Conservation (phyloP, 2,797 vertebrate species). For the Diglossa cyanea region DNA sequence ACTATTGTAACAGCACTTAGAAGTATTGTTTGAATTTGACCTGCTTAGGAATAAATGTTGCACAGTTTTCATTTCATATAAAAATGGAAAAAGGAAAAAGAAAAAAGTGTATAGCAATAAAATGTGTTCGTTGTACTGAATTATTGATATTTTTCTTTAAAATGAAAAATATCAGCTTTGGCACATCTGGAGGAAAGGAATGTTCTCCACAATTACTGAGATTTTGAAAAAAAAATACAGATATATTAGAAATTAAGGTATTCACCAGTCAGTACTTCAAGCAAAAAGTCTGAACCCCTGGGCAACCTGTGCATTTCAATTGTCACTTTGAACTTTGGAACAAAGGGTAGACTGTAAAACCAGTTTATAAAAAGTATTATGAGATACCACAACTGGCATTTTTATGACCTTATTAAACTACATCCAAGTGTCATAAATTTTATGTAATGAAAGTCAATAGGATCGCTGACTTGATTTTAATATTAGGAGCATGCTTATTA, state of each 20-base stretch:
- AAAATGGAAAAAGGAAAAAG: conserved; percentile 22
- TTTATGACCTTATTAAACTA: conserved; percentile 85
- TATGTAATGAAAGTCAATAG: conserved; percentile 80
- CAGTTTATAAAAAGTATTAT: conserved; percentile 86
- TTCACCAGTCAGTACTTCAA: conserved; percentile 61
- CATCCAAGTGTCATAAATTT: conserved; percentile 84
- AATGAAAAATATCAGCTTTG: conserved; percentile 71
- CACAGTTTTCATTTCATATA: conserved; percentile 72
- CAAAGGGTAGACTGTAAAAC: conserved; percentile 84
- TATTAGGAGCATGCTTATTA: conserved; percentile 78
- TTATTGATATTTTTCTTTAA: conserved; percentile 63
- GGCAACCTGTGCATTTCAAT: conserved; percentile 80
- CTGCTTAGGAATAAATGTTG: conserved; percentile 65
- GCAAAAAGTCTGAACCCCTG: conserved; percentile 67
- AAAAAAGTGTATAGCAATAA: conserved; percentile 38
- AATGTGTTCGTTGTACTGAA: conserved; percentile 61
- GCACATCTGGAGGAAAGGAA: conserved; percentile 69
- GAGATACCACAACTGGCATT: conserved; percentile 84
- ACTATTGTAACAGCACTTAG: conserved; percentile 73
- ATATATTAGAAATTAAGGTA: conserved; percentile 69
- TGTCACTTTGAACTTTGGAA: conserved; percentile 85
- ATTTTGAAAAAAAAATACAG: conserved; percentile 55
- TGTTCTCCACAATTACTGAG: conserved; percentile 66
- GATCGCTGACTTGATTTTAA: conserved; percentile 79
- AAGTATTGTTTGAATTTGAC: conserved; percentile 71